Base-by-base conservation (phyloP, 2,888 invertebrate genomes). In the Leptinotarsa juncta region DNA sequence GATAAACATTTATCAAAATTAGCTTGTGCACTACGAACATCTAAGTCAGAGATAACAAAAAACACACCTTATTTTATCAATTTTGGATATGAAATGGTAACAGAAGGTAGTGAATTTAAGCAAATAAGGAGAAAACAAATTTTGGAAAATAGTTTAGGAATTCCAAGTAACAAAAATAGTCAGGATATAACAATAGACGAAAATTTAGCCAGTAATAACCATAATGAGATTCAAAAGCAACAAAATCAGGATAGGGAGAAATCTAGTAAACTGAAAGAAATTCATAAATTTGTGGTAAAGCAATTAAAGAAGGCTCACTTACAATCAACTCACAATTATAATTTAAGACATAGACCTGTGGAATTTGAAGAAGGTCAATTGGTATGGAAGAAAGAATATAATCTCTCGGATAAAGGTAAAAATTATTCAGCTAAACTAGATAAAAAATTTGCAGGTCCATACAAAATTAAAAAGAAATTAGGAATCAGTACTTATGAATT, bases 71-170 rank as follows among this genome's bases (percentile, higher is more conserved):
- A 65, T 32, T 65, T 65, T 12, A 18, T 65, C 10, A 42, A 65
- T 65, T 65, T 42, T 48, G 65, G 65, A 18, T 53, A 53, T 53
- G 53, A 53, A 53, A 53, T 53, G 53, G 18, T 53, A 53, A n/a
- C 53, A 53, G 53, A 53, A n/a, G 53, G 53, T 53, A 53, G 15
- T n/a, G 53, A 53, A 53, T 53, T 53, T 7, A 53, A 53, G 53
- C 16, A n/a, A n/a, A 18, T 53, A n/a, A 53, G n/a, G n/a, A 18
- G n/a, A 7, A 53, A 7, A 7, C 7, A 53, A 53, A 53, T n/a
- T 53, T 53, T 53, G n/a, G 15, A 53, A n/a, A 53, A 16, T n/a
- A 53, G 3, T n/a, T 16, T 4, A n/a, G 53, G 53, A 7, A 53
- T n/a, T 53, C 12, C 53, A 32, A 32, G 5, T 32, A 32, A 32